phyloP scores from a whole-genome alignment of 2,797 vertebrate genomes.

The Periophthalmus magnuspinnatus region DNA sequence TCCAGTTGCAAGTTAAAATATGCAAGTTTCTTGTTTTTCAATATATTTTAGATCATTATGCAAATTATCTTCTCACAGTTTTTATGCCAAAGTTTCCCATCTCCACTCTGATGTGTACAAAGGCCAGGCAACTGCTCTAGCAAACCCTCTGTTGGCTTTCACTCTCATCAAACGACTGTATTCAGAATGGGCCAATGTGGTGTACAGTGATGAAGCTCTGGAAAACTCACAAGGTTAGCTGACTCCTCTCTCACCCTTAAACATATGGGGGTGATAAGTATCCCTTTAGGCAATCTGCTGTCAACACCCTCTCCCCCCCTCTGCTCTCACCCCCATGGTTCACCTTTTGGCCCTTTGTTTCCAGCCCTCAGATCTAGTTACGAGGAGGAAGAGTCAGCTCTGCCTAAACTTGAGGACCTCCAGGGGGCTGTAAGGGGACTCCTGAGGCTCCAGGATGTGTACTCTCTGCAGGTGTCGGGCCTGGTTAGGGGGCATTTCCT shows the following conservation, averaged over 20 bases:
- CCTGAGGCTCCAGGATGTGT: constrained; percentile 94
- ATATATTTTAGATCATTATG: not conserved
- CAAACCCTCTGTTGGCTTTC: constrained; percentile 88
- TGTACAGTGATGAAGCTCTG: constrained; percentile 81
- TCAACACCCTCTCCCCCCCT: constrained; percentile 21
- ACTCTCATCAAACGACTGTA: constrained; percentile 91
- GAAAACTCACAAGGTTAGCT: constrained; percentile 83
- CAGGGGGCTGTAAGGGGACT: constrained; percentile 86
- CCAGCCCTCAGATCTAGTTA: constrained; percentile 84
- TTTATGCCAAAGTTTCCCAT: constrained; percentile 84
- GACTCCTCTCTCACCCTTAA: constrained; percentile 1
- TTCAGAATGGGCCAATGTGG: constrained; percentile 87
- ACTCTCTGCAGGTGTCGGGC: constrained; percentile 81
- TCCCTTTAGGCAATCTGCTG: constrained; percentile 11
- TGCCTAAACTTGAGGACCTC: constrained; percentile 87
- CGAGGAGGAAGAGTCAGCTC: constrained; percentile 72
- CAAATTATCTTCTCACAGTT: constrained; percentile 71
- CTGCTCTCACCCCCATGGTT: constrained; percentile 12
- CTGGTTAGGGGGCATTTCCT: constrained; percentile 84
- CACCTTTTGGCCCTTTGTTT: constrained; percentile 43
- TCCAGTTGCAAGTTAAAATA: too few relatives aligned
- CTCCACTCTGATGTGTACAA: constrained; percentile 76
- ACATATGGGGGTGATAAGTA: constrained; percentile 53
- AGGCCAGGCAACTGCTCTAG: constrained; percentile 64
- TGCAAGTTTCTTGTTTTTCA: not conserved